phyloP scores from a whole-genome alignment of 2,888 invertebrate genomes.

The Amblyteles armatorius region DNA sequence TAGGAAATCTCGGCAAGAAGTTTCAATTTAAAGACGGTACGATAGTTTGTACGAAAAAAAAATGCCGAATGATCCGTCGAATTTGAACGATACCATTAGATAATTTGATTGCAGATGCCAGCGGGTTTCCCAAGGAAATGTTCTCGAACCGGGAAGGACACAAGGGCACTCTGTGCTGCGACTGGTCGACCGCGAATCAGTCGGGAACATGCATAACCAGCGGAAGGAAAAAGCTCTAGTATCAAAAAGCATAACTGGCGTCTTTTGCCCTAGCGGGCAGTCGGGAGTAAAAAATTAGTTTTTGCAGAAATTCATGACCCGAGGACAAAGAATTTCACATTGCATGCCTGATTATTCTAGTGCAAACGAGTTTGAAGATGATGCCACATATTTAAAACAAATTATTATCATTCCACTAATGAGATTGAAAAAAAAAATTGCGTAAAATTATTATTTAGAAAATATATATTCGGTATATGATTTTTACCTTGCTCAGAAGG shows the following conservation, averaged over 20 bases:
- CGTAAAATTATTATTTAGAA: not conserved
- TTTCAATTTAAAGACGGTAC: slow-evolving; percentile 82
- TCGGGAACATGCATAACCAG: slow-evolving; percentile 87
- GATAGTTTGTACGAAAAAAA: too few relatives aligned
- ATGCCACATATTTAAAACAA: slow-evolving; percentile 68
- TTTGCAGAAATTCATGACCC: slow-evolving; percentile 81
- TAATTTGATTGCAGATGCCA: slow-evolving; percentile 80
- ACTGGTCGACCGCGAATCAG: slow-evolving; percentile 87
- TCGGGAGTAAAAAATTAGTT: slow-evolving; percentile 77
- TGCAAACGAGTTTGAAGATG: slow-evolving; percentile 67
- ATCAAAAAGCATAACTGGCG: slow-evolving; percentile 84
- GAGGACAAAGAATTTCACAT: slow-evolving; percentile 27
- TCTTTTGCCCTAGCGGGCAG: too few relatives aligned
- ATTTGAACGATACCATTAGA: not conserved
- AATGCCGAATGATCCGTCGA: not conserved
- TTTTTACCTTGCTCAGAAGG: slow-evolving; percentile 26
- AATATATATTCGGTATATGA: not conserved
- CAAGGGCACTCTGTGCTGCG: slow-evolving; percentile 86
- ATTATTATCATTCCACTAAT: slow-evolving; percentile 66
- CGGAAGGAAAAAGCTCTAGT: slow-evolving; percentile 87
- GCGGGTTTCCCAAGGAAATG: slow-evolving; percentile 81
- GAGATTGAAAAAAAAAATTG: not conserved
- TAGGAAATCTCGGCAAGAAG: too few relatives aligned
- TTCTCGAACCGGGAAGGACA: slow-evolving; percentile 86
- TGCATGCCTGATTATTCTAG: slow-evolving; percentile 49